Percentiles rank a stretch among this genome's conserved stretches.
These are phyloP conservation scores for Eremobia ochroleuca DNA, from an alignment of 2,888 invertebrate genomes.

Conservation along the genomic window DNA sequence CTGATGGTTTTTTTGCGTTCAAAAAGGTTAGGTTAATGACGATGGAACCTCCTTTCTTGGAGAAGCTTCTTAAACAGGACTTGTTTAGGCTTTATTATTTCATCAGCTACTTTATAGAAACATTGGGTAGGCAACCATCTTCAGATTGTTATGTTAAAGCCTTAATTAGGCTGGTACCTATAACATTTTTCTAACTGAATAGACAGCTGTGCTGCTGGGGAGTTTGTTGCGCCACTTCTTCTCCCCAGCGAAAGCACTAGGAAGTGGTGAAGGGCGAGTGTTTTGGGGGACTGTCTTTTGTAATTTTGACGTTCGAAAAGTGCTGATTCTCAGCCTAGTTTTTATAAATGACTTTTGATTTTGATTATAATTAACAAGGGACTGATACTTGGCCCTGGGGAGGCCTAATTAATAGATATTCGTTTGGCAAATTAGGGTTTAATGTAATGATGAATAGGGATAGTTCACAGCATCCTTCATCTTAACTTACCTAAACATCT, in stretches of 20 bases:
- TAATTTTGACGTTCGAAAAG: too few species aligned
- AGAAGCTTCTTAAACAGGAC: not conserved
- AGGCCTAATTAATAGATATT: not conserved
- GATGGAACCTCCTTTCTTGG: conserved; percentile 1
- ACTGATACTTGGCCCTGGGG: not conserved
- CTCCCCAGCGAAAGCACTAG: too few species aligned
- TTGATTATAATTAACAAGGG: too few species aligned
- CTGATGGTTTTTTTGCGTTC: not conserved
- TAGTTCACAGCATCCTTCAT: not conserved
- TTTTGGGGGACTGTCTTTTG: too few species aligned
- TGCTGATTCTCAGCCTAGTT: too few species aligned
- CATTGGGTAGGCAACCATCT: not conserved
- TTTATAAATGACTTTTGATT: too few species aligned
- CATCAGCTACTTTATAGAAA: not conserved
- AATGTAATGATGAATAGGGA: not conserved
- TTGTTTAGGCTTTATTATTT: not conserved
- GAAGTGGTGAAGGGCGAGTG: too few species aligned
- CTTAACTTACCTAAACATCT: not conserved
- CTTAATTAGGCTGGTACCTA: not conserved
- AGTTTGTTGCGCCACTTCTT: too few species aligned
- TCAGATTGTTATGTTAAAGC: not conserved
- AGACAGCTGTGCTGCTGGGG: too few species aligned
- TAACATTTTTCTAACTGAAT: too few species aligned
- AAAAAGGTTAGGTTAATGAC: conserved; percentile 13
- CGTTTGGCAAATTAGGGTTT: not conserved